Evolutionary conservation across 2,888 invertebrate species (phyloP).

Genomic region (Tryphoninae sp.): DNA sequence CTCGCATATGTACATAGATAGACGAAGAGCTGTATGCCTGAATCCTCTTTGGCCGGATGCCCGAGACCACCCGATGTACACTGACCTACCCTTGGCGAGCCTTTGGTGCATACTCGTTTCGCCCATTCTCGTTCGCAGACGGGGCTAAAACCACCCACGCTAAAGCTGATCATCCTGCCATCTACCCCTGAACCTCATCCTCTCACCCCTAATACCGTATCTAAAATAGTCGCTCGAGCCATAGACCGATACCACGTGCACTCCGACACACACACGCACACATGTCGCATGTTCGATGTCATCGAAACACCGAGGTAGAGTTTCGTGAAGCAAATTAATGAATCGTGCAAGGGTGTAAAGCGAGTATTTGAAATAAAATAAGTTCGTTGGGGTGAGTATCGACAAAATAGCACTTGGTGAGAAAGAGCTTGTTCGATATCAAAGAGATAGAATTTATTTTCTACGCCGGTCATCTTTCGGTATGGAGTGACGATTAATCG

Average conservation of each 20-base stretch:
- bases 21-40: constrained; percentile 35
- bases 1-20: constrained; percentile 40
- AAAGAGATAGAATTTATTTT: neutral
- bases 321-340: neutral
- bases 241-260: neutral
- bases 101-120: constrained; percentile 65
- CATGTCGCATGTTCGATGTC: neutral
- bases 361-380: neutral
- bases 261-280: neutral
- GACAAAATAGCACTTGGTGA: neutral
- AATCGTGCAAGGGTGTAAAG: neutral
- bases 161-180: constrained; percentile 35
- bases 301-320: neutral
- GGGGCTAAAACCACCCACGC: constrained; percentile 37
- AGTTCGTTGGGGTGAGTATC: neutral
- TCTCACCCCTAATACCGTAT: constrained; percentile 4
- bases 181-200: neutral
- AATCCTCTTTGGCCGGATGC: constrained; percentile 49
- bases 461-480: neutral
- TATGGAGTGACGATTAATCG: constrained; percentile 5
- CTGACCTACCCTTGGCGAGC: constrained; percentile 73
- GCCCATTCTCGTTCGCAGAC: neutral
- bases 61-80: constrained; percentile 60
- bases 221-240: neutral
- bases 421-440: neutral